Conservation (phyloP, 2,113 vertebrate species). For the Aythya baeri region DNA sequence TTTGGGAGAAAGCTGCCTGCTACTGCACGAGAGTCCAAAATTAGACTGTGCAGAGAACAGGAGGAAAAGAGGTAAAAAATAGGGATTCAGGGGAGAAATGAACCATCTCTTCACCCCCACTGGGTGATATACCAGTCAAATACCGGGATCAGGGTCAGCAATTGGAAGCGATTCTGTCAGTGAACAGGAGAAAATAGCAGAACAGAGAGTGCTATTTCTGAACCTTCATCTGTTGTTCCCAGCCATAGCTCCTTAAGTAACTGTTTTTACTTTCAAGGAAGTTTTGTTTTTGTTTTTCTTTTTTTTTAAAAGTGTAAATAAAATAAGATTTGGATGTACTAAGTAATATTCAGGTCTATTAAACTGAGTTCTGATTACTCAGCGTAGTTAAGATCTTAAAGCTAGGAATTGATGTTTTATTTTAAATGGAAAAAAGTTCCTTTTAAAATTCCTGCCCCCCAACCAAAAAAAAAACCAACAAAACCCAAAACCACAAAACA, state of each 20-base stretch:
- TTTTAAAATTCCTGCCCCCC: background rate
- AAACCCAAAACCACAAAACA: too few relatives aligned
- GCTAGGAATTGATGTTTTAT: background rate
- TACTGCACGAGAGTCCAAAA: background rate
- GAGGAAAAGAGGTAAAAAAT: background rate
- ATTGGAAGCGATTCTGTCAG: background rate
- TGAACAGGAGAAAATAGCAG: background rate
- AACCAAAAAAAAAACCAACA: background rate
- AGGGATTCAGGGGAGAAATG: background rate
- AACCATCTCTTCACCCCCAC: background rate
- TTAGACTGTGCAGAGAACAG: background rate
- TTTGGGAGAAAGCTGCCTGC: background rate
- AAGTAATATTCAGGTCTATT: background rate
- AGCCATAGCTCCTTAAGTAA: background rate
- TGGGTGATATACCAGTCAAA: background rate
- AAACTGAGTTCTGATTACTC: background rate
- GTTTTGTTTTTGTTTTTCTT: too few relatives aligned
- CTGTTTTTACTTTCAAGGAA: background rate
- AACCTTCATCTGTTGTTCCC: background rate
- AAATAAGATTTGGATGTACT: background rate
- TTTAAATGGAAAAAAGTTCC: background rate
- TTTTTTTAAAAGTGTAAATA: background rate
- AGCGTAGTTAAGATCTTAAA: background rate
- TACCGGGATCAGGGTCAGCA: background rate
- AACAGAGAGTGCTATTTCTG: background rate